phyloP scores from a whole-genome alignment of 2,888 invertebrate species.

The Drosophila hamatofila region DNA sequence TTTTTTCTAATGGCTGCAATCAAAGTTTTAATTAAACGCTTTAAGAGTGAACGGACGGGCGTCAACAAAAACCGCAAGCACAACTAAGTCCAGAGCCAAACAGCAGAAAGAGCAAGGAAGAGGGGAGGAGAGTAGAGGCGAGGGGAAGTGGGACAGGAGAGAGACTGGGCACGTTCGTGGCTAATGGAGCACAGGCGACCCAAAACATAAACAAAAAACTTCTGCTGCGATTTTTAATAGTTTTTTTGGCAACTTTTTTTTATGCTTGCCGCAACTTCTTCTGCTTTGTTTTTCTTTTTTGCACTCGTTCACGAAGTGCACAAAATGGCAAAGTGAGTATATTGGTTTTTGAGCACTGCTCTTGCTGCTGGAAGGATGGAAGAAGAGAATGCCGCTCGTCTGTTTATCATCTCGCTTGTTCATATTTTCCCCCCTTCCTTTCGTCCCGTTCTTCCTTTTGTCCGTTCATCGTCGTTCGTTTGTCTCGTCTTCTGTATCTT shows the following conservation, averaged over 20 bases:
- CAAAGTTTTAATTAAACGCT: slow-evolving; percentile 76
- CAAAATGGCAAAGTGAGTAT: background rate
- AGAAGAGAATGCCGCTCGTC: background rate
- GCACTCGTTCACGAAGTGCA: too few species aligned
- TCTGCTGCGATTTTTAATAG: slow-evolving; percentile 75
- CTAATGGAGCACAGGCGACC: slow-evolving; percentile 73
- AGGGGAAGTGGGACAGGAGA: background rate
- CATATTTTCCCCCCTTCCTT: background rate
- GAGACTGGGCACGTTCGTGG: slow-evolving; percentile 64
- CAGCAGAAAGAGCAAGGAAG: background rate
- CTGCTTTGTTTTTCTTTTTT: slow-evolving; percentile 8
- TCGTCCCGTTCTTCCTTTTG: background rate
- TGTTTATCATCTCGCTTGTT: background rate
- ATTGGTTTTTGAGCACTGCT: background rate
- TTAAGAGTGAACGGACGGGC: slow-evolving; percentile 53
- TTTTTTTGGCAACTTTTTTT: slow-evolving; percentile 42
- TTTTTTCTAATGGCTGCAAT: slow-evolving; percentile 72
- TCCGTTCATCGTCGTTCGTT: background rate
- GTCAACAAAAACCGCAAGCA: slow-evolving; percentile 32
- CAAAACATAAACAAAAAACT: slow-evolving; percentile 78
- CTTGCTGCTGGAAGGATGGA: background rate
- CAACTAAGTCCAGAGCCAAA: slow-evolving; percentile 51
- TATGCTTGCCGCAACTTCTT: background rate
- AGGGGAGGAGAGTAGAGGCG: background rate
- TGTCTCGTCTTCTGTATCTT: background rate